A percentile compares a stretch with the other conserved stretches of the same genome.
Evolutionary conservation across 2,113 vertebrate genomes (phyloP).

Genomic region (Tylochromis polylepis): DNA sequence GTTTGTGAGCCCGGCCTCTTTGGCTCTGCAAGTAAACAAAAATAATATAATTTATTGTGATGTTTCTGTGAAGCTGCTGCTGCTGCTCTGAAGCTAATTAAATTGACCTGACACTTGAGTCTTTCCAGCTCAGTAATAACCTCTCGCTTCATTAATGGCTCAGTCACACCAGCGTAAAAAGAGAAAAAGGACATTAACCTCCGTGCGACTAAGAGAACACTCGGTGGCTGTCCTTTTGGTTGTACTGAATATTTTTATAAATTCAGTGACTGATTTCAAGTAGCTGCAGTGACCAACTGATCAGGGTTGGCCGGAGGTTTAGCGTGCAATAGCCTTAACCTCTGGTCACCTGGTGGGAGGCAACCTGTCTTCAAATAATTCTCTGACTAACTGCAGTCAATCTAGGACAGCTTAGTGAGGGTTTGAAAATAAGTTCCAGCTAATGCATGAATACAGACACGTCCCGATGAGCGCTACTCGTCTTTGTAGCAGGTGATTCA

Average conservation of each 20-base stretch:
- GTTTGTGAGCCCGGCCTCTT: not conserved
- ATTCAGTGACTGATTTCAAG: too few relatives aligned
- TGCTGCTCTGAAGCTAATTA: not conserved
- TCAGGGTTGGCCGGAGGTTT: too few relatives aligned
- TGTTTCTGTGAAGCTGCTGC: not conserved
- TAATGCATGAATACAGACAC: not conserved
- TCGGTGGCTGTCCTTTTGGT: too few relatives aligned
- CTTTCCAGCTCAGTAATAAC: not conserved
- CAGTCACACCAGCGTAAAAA: not conserved
- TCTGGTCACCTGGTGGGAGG: not conserved
- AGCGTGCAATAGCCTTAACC: too few relatives aligned
- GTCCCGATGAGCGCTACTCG: not conserved
- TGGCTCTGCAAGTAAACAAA: not conserved
- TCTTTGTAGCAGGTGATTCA: not conserved
- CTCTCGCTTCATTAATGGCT: not conserved
- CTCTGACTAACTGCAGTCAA: not conserved
- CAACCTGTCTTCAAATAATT: not conserved
- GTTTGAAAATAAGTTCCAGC: not conserved
- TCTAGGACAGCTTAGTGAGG: not conserved
- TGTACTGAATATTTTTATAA: too few relatives aligned
- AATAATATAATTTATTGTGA: not conserved
- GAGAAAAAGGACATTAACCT: not conserved
- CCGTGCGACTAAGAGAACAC: rapidly evolving
- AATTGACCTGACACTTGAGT: not conserved
- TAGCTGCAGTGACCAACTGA: too few relatives aligned